These are phyloP conservation scores for Heliconius hermathena DNA, from an alignment of 1,140 invertebrate species.

Conservation along the genomic window DNA sequence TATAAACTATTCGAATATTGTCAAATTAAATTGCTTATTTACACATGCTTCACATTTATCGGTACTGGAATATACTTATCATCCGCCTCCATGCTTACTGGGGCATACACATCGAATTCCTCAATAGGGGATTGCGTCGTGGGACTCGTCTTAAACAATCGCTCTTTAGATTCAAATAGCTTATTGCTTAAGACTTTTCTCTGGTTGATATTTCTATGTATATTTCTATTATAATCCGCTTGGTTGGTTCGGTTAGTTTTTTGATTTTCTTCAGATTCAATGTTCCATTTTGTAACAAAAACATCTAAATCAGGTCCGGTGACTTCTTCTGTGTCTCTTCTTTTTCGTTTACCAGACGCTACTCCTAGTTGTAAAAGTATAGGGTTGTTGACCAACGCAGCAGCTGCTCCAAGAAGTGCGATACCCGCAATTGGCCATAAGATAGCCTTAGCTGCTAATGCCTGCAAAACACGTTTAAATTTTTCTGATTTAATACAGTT, in stretches of 20 bases:
- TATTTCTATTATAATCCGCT: neutral
- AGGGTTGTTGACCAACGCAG: constrained; percentile 89
- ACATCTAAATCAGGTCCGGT: constrained; percentile 40
- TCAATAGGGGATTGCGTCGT: constrained; percentile 32
- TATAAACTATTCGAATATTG: constrained; percentile 12
- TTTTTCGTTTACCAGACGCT: constrained; percentile 81
- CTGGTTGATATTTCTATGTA: constrained; percentile 19
- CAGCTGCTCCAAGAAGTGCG: constrained; percentile 89
- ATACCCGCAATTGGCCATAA: constrained; percentile 88
- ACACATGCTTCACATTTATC: constrained; percentile 46
- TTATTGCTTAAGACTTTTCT: constrained; percentile 30
- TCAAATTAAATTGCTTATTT: constrained; percentile 18
- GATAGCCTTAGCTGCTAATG: constrained; percentile 83
- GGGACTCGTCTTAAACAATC: constrained; percentile 24
- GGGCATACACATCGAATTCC: constrained; percentile 21
- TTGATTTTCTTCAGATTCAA: neutral
- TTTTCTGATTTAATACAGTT: neutral
- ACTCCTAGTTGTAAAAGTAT: constrained; percentile 89
- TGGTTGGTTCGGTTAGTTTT: neutral
- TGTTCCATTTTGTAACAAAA: constrained; percentile 28
- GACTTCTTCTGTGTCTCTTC: constrained; percentile 64
- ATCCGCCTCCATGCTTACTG: constrained; percentile 28
- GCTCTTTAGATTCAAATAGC: constrained; percentile 31
- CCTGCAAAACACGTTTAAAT: constrained; percentile 55
- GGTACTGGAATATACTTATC: constrained; percentile 56